Evolutionary conservation across 2,888 invertebrate genomes (phyloP).

Genomic region (Amphimallon solstitiale): DNA sequence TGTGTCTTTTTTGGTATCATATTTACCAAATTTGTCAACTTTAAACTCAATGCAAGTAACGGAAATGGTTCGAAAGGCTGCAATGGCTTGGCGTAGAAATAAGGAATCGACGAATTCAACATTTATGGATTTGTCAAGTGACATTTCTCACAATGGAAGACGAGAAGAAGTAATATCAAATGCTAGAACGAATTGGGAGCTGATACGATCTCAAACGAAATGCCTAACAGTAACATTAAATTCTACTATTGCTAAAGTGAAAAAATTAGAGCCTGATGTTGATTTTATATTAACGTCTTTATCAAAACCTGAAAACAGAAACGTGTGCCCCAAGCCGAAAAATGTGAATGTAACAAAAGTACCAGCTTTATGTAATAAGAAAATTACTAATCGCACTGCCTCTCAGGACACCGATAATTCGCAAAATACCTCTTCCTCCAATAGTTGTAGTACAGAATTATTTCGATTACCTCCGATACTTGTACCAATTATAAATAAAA

Average conservation of each 20-base stretch:
- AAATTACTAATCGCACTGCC: constrained; percentile 60
- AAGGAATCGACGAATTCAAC: constrained; percentile 79
- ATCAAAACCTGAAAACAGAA: constrained; percentile 49
- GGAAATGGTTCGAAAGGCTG: constrained; percentile 80
- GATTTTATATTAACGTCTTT: constrained; percentile 62
- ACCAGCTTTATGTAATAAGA: constrained; percentile 65
- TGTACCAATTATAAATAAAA: constrained; percentile 73
- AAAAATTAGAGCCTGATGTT: constrained; percentile 59
- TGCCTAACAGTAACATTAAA: constrained; percentile 63
- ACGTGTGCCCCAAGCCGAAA: constrained; percentile 32
- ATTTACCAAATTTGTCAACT: constrained; percentile 77
- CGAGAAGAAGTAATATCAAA: constrained; percentile 88
- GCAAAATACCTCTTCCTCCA: constrained; percentile 67
- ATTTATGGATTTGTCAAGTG: constrained; percentile 71
- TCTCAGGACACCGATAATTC: constrained; percentile 73
- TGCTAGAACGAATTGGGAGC: constrained; percentile 88
- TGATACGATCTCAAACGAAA: constrained; percentile 74
- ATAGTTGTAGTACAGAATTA: constrained; percentile 65
- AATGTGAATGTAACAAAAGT: constrained; percentile 48
- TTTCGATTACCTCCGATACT: constrained; percentile 77
- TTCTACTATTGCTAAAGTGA: constrained; percentile 54
- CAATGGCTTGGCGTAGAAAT: constrained; percentile 82
- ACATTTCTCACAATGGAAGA: constrained; percentile 69
- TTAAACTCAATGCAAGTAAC: constrained; percentile 83
- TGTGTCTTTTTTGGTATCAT: constrained; percentile 82